Evolutionary conservation across 1,140 invertebrate species (phyloP).

Genomic region (Trinorchestia longiramus): DNA sequence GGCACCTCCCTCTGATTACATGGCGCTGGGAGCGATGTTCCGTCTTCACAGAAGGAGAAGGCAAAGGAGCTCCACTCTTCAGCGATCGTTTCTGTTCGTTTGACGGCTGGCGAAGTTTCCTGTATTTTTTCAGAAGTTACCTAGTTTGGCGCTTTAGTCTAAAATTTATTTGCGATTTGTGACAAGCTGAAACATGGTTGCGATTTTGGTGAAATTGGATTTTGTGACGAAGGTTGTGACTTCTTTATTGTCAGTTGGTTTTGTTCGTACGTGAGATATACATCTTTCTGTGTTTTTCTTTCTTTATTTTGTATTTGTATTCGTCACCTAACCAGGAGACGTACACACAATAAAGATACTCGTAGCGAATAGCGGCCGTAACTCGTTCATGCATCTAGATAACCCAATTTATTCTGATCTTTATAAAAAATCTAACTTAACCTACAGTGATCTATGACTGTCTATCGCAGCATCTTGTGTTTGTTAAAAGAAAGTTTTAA

Average conservation of each 20-base stretch:
- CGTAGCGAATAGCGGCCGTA: not conserved
- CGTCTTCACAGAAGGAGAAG: not conserved
- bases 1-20: slow-evolving; percentile 40
- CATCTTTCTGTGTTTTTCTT: too few relatives aligned
- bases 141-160: not conserved
- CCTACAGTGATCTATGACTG: not conserved
- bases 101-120: not conserved
- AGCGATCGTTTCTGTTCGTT: not conserved
- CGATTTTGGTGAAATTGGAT: not conserved
- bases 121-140: not conserved
- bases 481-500: not conserved
- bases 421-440: not conserved
- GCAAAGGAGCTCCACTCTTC: not conserved
- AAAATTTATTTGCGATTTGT: not conserved
- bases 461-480: not conserved
- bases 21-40: slow-evolving; percentile 26
- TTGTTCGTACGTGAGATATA: not conserved
- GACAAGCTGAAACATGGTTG: not conserved
- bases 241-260: not conserved
- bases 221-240: not conserved
- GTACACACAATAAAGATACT: not conserved
- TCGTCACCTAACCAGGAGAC: not conserved
- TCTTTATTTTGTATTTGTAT: too few relatives aligned
- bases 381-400: not conserved
- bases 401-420: not conserved